A percentile compares a stretch with the other conserved stretches of the same genome.
Conservation (phyloP, 2,888 invertebrate genomes). For the Kuschelorhynchus macadamiae region DNA sequence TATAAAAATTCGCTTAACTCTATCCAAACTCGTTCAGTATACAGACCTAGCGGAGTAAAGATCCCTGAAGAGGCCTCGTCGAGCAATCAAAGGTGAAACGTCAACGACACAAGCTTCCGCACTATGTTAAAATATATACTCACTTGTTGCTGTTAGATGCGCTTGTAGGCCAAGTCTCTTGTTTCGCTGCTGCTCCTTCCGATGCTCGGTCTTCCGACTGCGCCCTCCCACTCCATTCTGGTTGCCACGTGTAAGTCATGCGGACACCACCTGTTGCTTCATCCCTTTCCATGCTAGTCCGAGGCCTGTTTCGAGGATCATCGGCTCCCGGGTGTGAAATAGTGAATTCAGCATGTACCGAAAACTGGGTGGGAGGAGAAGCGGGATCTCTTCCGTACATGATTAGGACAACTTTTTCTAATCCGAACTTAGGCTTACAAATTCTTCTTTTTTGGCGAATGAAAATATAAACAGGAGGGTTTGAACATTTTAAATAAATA, state of each 20-base stretch:
- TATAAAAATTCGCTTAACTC: too few species aligned
- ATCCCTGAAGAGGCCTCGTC: too few species aligned
- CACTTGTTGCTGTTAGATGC: conserved; percentile 42
- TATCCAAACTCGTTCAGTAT: too few species aligned
- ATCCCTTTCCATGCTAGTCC: conserved; percentile 66
- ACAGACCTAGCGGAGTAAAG: too few species aligned
- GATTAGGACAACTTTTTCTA: neutral
- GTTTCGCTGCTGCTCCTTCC: conserved; percentile 7
- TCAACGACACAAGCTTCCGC: too few species aligned
- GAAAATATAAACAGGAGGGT: conserved; percentile 6
- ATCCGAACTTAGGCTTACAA: neutral
- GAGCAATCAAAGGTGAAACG: too few species aligned
- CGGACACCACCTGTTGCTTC: conserved; percentile 70
- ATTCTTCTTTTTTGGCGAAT: conserved; percentile 25
- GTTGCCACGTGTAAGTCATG: conserved; percentile 71
- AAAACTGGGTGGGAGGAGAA: conserved; percentile 68
- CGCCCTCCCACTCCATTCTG: conserved; percentile 39
- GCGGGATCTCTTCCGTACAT: conserved; percentile 41
- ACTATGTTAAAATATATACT: conserved; percentile 17
- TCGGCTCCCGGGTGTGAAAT: conserved; percentile 70
- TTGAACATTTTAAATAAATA: too few species aligned
- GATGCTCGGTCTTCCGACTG: conserved; percentile 30
- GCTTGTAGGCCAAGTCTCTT: conserved; percentile 33
- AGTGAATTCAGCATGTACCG: conserved; percentile 78
- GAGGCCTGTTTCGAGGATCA: conserved; percentile 66